Conservation (phyloP, 2,113 vertebrate species). For the Macrotis lagotis region DNA sequence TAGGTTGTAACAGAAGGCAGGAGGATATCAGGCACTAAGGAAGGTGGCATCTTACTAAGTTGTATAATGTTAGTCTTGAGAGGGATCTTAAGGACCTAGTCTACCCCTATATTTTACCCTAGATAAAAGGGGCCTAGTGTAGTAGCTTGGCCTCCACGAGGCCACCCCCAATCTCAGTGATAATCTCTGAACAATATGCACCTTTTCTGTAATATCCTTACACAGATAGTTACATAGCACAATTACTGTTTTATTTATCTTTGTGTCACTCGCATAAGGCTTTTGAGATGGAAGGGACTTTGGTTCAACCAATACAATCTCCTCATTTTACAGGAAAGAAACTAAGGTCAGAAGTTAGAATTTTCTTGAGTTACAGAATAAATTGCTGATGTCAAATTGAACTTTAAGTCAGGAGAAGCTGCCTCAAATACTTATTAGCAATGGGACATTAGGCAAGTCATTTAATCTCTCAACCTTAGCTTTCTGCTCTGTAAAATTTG, state of each 20-base stretch:
- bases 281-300: not conserved
- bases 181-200: not conserved
- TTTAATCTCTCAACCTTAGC: not conserved
- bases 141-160: too few species aligned
- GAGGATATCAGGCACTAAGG: not conserved
- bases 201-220: not conserved
- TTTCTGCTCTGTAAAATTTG: not conserved
- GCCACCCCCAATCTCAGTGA: too few species aligned
- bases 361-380: not conserved
- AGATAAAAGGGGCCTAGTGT: not conserved
- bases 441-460: too few species aligned
- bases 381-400: not conserved
- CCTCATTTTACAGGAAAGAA: not conserved
- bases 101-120: too few species aligned
- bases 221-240: not conserved
- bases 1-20: not conserved
- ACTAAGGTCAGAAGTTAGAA: not conserved
- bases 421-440: not conserved
- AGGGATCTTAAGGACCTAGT: too few species aligned
- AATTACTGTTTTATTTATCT: not conserved
- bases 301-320: not conserved
- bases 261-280: not conserved
- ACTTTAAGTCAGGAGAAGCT: not conserved
- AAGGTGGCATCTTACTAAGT: not conserved
- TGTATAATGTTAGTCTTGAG: not conserved